phyloP scores from a whole-genome alignment of 2,113 vertebrate genomes.

The Hymenochirus boettgeri region DNA sequence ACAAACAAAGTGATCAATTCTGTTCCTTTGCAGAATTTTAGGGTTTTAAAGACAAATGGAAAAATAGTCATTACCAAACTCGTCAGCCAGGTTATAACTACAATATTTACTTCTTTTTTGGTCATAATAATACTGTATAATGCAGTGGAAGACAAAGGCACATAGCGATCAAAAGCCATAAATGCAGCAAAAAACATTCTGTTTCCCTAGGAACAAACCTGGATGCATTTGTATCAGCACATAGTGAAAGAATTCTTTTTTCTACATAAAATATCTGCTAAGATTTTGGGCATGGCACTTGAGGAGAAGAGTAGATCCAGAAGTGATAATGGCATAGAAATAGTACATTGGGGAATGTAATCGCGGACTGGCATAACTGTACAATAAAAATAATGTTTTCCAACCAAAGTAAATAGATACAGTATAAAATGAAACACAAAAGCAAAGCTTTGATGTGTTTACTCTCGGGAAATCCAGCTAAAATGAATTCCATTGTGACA shows the following conservation, averaged over 20 bases:
- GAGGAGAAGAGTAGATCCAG: background rate
- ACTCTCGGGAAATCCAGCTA: background rate
- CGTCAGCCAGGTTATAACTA: background rate
- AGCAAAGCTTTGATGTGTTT: background rate
- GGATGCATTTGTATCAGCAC: background rate
- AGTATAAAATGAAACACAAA: background rate
- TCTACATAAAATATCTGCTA: background rate
- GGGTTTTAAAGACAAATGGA: background rate
- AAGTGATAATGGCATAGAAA: background rate
- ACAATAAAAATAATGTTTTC: background rate
- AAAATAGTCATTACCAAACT: background rate
- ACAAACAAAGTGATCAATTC: conserved; percentile 5
- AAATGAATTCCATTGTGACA: background rate
- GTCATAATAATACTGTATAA: background rate
- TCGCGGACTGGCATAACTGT: background rate
- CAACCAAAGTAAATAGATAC: background rate
- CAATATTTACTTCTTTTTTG: background rate
- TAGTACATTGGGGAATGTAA: background rate
- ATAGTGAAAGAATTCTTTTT: background rate
- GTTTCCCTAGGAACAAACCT: background rate
- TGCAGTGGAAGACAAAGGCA: background rate
- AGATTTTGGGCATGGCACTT: background rate
- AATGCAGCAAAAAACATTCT: conserved; percentile 8
- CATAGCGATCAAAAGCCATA: background rate
- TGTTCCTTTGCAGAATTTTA: background rate